These are phyloP conservation scores for Mellilla xanthometata DNA, from an alignment of 2,888 invertebrate species.

Conservation along the genomic window DNA sequence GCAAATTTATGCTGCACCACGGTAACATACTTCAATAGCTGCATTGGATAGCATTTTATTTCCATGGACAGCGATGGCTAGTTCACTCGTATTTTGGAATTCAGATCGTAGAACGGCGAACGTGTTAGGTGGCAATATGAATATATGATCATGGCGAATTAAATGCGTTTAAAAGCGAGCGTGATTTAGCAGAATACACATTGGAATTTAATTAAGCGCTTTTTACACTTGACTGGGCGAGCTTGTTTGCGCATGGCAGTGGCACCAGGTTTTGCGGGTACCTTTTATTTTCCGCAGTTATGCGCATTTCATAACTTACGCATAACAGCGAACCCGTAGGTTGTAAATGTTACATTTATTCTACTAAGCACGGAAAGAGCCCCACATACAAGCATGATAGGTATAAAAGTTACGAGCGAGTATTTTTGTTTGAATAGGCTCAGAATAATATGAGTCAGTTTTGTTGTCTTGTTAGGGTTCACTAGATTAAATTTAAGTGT, in stretches of 20 bases:
- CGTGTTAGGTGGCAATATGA: slow-evolving; percentile 73
- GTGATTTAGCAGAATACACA: slow-evolving; percentile 54
- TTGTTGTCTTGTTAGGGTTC: slow-evolving; percentile 60
- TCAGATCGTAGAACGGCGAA: slow-evolving; percentile 54
- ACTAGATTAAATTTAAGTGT: slow-evolving; percentile 69
- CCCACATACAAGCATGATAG: slow-evolving; percentile 7
- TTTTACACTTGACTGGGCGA: slow-evolving; percentile 50
- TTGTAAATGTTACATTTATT: slow-evolving; percentile 15
- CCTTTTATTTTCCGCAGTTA: slow-evolving; percentile 14
- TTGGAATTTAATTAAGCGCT: slow-evolving; percentile 64
- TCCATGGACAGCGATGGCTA: slow-evolving; percentile 62
- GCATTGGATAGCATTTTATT: slow-evolving; percentile 79
- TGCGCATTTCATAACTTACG: slow-evolving; percentile 24
- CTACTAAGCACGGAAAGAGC: slow-evolving; percentile 14
- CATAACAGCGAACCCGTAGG: slow-evolving; percentile 16
- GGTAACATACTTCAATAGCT: slow-evolving; percentile 76
- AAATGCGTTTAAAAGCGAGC: slow-evolving; percentile 65
- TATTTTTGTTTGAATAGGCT: slow-evolving; percentile 36
- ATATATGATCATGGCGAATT: slow-evolving; percentile 73
- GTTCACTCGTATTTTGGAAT: slow-evolving; percentile 63
- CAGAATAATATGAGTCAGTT: slow-evolving; percentile 37
- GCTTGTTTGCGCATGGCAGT: slow-evolving; percentile 33
- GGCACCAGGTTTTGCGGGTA: slow-evolving; percentile 19
- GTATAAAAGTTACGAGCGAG: slow-evolving; percentile 23
- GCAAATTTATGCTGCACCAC: slow-evolving; percentile 77